A percentile compares a stretch with the other conserved stretches of the same genome.
Conservation (phyloP, 2,113 vertebrate genomes). For the Smithornis capensis region DNA sequence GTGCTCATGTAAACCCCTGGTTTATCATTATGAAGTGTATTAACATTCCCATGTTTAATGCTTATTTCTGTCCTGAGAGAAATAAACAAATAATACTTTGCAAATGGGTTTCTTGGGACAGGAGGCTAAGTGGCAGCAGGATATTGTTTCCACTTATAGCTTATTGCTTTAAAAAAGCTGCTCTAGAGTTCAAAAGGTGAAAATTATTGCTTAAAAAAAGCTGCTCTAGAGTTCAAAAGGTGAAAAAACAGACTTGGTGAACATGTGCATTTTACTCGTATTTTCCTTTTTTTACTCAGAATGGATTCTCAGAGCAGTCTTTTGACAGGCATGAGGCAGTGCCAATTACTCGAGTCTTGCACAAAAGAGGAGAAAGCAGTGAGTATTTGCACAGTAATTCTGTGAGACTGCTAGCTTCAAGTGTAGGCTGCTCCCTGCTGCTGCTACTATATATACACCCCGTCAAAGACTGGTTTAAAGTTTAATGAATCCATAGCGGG, state of each 20-base stretch:
- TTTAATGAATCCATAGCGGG: background rate
- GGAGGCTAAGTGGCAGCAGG: background rate
- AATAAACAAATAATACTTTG: slow-evolving; percentile 48
- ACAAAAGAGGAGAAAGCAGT: background rate
- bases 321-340: slow-evolving; percentile 12
- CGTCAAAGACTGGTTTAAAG: background rate
- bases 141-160: background rate
- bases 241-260: slow-evolving; percentile 18
- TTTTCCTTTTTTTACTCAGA: background rate
- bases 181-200: slow-evolving; percentile 16
- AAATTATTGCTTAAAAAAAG: slow-evolving; percentile 19
- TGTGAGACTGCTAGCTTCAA: slow-evolving; percentile 39
- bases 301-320: slow-evolving; percentile 14
- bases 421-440: slow-evolving; percentile 34
- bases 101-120: slow-evolving; percentile 38
- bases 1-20: slow-evolving; percentile 58
- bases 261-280: background rate
- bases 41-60: slow-evolving; percentile 41
- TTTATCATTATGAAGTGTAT: slow-evolving; percentile 33
- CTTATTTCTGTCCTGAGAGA: slow-evolving; percentile 59
- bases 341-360: background rate
- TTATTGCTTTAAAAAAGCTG: background rate
- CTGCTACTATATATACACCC: slow-evolving; percentile 17
- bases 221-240: slow-evolving; percentile 17
- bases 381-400: slow-evolving; percentile 17